phyloP scores from a whole-genome alignment of 1,140 invertebrate genomes.

The Heliothis subflexa region DNA sequence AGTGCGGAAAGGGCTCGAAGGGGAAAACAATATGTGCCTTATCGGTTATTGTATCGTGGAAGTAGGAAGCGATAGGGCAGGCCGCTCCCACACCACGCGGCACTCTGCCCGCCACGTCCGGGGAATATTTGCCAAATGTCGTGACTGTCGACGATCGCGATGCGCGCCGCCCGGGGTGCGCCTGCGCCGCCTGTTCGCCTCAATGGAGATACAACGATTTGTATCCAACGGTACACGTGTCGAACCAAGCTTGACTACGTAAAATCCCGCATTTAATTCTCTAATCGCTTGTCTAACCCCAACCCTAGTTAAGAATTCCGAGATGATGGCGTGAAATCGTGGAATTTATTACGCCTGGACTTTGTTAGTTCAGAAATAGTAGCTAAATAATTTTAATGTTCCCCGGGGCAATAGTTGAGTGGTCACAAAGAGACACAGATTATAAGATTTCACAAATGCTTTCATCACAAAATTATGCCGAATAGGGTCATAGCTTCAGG shows the following conservation, averaged over 20 bases:
- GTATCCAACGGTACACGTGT: slow-evolving; percentile 75
- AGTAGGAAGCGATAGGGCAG: slow-evolving; percentile 84
- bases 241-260: slow-evolving; percentile 60
- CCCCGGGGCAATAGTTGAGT: not conserved
- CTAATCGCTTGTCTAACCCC: slow-evolving; percentile 46
- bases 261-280: slow-evolving; percentile 57
- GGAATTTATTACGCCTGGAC: slow-evolving; percentile 51
- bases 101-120: slow-evolving; percentile 71
- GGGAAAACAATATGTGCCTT: slow-evolving; percentile 63
- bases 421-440: not conserved
- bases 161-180: slow-evolving; percentile 79
- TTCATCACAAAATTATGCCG: slow-evolving; percentile 17
- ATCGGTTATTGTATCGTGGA: slow-evolving; percentile 83
- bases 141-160: slow-evolving; percentile 84
- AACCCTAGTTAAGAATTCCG: slow-evolving; percentile 48
- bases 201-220: slow-evolving; percentile 80
- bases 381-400: not conserved
- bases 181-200: slow-evolving; percentile 65
- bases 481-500: slow-evolving; percentile 36
- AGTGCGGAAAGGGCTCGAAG: slow-evolving; percentile 41
- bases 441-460: slow-evolving; percentile 3
- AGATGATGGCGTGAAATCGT: slow-evolving; percentile 50
- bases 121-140: slow-evolving; percentile 85
- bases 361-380: not conserved
- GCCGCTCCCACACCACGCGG: slow-evolving; percentile 80